Evolutionary conservation across 1,140 invertebrate species (phyloP), one percentile per base, ranked within the genome.

Genomic region (Lordiphosa clarofinis): DNA sequence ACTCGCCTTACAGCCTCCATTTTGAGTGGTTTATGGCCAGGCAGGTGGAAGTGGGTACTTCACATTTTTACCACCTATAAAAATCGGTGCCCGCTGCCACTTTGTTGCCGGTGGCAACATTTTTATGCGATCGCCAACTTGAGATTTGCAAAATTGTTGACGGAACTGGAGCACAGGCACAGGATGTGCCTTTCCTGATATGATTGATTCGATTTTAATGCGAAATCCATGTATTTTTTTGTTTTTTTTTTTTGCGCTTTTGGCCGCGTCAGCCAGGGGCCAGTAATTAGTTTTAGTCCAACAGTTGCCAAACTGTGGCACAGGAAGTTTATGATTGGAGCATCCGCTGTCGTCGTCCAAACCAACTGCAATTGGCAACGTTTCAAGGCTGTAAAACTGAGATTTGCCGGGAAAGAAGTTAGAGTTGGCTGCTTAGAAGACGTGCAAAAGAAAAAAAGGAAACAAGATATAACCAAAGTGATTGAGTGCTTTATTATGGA

Each of bases 141-240:
- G 28, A 13, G 53, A 56, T 39, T 46, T 38, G 55, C 55, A 54
- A 64, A 64, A 12, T 43, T 68, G 65, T 49, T 59, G 61, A 65
- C 54, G 39, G 12, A 38, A 4, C 12, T 13, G 33, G 36, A 12
- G 15, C 28, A 59, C 19, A 24, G 56, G 7, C 10, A 50, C 48
- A 53, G 57, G 63, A 71, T 53, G 47, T 15, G 36, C 13, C 35
- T 38, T 11, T 8, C 19, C 8, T 19, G 4, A 21, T 55, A 72
- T 82, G 76, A 82, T 82, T 82, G 72, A 82, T 82, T 84, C 43
- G 68, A 76, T 73, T 82, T 82, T 82, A 82, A 82, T 82, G 76
- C 56, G 63, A 56, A 69, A 37, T 56, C 37, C 52, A 56, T 73
- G 63, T 72, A 58, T 65, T 61, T 46, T 62, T 11, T 52, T 66